Evolutionary conservation across 2,888 invertebrate species (phyloP).

Genomic region (Mellilla xanthometata): DNA sequence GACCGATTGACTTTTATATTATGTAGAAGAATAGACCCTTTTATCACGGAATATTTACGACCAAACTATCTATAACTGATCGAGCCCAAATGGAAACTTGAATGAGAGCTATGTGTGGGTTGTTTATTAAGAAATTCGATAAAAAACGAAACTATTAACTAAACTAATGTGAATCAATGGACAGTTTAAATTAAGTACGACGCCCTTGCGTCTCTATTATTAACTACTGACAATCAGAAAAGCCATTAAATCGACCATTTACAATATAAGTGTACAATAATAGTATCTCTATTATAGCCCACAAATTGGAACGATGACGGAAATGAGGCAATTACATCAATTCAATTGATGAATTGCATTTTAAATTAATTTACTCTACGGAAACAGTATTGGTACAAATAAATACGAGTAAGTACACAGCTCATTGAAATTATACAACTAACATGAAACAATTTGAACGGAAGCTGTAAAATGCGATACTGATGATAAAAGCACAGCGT

Average conservation of each 20-base stretch:
- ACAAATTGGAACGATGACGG: slow-evolving; percentile 39
- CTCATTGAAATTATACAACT: slow-evolving; percentile 29
- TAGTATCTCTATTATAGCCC: slow-evolving; percentile 14
- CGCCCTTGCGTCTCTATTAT: slow-evolving; percentile 19
- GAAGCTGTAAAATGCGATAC: slow-evolving; percentile 46
- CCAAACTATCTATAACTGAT: slow-evolving; percentile 53
- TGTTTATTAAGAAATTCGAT: slow-evolving; percentile 39
- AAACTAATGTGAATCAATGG: slow-evolving; percentile 20
- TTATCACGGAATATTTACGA: slow-evolving; percentile 61
- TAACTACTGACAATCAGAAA: slow-evolving; percentile 20
- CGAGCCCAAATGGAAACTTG: slow-evolving; percentile 49
- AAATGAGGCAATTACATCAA: slow-evolving; percentile 48
- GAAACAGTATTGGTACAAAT: slow-evolving; percentile 20
- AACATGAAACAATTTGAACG: slow-evolving; percentile 43
- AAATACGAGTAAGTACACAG: too few species aligned
- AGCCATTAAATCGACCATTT: slow-evolving; percentile 19
- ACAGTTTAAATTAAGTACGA: slow-evolving; percentile 15
- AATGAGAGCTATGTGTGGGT: slow-evolving; percentile 45
- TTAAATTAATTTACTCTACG: slow-evolving; percentile 25
- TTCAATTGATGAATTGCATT: slow-evolving; percentile 41
- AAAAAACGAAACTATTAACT: slow-evolving; percentile 28
- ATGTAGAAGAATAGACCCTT: slow-evolving; percentile 51
- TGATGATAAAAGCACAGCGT: slow-evolving; percentile 53
- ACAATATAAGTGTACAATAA: slow-evolving; percentile 6
- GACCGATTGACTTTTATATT: slow-evolving; percentile 48